Evolutionary conservation across 2,113 vertebrate species (phyloP), one percentile per base, ranked within the genome.

Genomic region (Lophius piscatorius): DNA sequence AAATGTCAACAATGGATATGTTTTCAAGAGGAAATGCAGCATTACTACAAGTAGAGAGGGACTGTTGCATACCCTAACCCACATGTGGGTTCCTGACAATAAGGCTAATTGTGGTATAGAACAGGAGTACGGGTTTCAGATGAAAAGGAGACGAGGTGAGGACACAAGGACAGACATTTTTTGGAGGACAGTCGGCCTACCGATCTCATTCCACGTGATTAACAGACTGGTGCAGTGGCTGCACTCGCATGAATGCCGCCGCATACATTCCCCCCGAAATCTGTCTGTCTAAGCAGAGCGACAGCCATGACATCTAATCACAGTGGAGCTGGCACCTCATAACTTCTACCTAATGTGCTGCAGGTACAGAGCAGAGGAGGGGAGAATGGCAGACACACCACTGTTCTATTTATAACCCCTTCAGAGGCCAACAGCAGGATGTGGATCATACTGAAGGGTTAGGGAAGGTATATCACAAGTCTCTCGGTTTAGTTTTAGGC

Each of bases 281-380:
- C 92, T 92, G 91, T 93, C 94, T 91, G 87, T 89, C 87, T 90
- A 91, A 89, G 93, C 87, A 91, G 92, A 93, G 92, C 91, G 94
- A 92, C 90, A 91, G 88, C 90, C 74, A 80, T 92, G 94, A 93
- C 91, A 92, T 92, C 92, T 94, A 88, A 93, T 95, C 93, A 93
- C 93, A 91, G 79, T 81, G 48, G 62, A 33, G 85, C 90, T 90
- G 92, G 87, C 89, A 84, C 89, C 75, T 89, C 91, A 90, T 93
- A 92, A 92, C 92, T 94, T 93, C 90, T 87, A 39, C 2, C 87
- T 56, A 90, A 88, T 72, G 69, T 9, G 66, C 77, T 56, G 44
- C 87, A 63, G 85, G 88, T 70, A 61, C 70, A 59, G 74, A 59
- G 67, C 69, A 71, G 64, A 44, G 67, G 63, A 58, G 58, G 57